Evolutionary conservation across 2,888 invertebrate genomes (phyloP).

Genomic region (Lacanobia oleracea): DNA sequence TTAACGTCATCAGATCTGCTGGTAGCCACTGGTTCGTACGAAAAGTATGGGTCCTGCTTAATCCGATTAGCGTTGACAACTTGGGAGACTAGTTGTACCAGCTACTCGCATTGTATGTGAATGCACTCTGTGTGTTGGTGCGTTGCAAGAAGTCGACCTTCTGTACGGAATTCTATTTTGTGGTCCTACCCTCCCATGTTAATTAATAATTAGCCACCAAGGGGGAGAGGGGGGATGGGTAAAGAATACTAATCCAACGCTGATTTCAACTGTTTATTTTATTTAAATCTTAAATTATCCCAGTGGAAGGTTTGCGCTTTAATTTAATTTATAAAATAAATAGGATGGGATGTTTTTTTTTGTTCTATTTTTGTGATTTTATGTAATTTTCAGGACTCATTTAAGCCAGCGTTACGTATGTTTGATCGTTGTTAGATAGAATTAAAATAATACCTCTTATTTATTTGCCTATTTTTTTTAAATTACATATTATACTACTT

Average conservation of each 20-base stretch:
- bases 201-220: constrained; percentile 64
- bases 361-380: not conserved
- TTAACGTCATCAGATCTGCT: too few species aligned
- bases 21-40: too few species aligned
- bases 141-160: constrained; percentile 2
- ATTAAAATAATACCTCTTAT: not conserved
- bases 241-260: constrained; percentile 56
- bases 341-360: not conserved
- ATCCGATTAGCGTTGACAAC: too few species aligned
- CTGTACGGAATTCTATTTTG: not conserved
- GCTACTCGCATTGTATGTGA: too few species aligned
- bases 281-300: constrained; percentile 48
- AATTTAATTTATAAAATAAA: constrained; percentile 32
- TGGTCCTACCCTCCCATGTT: constrained; percentile 46
- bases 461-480: too few species aligned
- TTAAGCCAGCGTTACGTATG: not conserved
- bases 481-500: too few species aligned
- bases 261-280: constrained; percentile 60
- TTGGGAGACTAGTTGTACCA: too few species aligned
- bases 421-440: not conserved
- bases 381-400: not conserved
- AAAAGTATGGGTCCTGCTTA: too few species aligned
- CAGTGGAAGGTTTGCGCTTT: constrained; percentile 5
- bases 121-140: too few species aligned
- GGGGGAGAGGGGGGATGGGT: not conserved